Percentiles rank a stretch among this genome's conserved stretches.
phyloP scores from a whole-genome alignment of 2,888 invertebrate genomes.

The Cecidostiba fungosa region DNA sequence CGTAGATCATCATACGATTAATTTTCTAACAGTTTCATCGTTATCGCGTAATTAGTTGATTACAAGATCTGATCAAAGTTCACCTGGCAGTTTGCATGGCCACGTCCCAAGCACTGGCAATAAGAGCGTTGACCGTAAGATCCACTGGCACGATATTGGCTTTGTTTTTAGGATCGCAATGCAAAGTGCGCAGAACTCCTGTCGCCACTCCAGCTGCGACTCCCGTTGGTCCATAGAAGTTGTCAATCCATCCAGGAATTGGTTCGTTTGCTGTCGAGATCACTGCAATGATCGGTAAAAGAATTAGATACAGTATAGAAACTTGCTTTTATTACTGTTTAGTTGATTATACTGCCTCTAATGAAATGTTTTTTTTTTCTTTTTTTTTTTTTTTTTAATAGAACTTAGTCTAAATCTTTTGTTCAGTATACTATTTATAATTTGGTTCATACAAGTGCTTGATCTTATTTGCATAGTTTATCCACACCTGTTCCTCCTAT shows the following conservation, averaged over 20 bases:
- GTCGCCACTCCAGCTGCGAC: conserved; percentile 84
- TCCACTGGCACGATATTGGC: conserved; percentile 91
- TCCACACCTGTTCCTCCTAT: too few species aligned
- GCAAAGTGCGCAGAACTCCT: conserved; percentile 86
- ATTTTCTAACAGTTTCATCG: too few species aligned
- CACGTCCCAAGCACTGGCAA: conserved; percentile 84
- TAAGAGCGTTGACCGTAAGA: conserved; percentile 85
- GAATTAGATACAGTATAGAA: too few species aligned
- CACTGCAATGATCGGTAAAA: conserved; percentile 77
- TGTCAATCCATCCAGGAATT: conserved; percentile 88
- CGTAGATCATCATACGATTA: too few species aligned
- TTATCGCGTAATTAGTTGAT: not conserved
- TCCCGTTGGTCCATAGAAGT: conserved; percentile 89
- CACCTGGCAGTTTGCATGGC: conserved; percentile 76
- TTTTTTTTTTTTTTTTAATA: too few species aligned
- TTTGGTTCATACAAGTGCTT: too few species aligned
- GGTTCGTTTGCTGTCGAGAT: conserved; percentile 84
- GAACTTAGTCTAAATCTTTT: too few species aligned
- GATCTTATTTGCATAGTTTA: too few species aligned
- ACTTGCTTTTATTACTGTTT: too few species aligned
- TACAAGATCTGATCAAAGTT: not conserved
- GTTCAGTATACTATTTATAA: too few species aligned
- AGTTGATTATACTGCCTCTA: too few species aligned
- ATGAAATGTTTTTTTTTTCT: too few species aligned
- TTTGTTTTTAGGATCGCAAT: conserved; percentile 83